These are phyloP conservation scores for Autographa gamma DNA, from an alignment of 2,888 invertebrate species.

Conservation along the genomic window DNA sequence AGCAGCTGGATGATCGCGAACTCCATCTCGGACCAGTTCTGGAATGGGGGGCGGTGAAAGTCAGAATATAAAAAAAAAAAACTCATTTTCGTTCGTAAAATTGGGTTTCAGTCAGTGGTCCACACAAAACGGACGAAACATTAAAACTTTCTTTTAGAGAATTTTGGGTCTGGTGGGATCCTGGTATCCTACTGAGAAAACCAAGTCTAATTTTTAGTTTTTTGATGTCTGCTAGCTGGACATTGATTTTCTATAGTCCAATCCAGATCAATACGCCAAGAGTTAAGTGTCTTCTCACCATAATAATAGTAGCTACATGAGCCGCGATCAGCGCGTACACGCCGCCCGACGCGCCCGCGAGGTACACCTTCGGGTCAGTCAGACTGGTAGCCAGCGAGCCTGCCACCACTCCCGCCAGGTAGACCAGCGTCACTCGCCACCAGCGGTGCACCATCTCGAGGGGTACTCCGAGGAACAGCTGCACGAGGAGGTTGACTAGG, in stretches of 20 bases:
- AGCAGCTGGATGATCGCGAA: conserved; percentile 95
- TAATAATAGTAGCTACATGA: conserved; percentile 96
- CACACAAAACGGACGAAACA: no score
- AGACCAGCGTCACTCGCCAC: conserved; percentile 96
- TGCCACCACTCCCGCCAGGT: conserved; percentile 95
- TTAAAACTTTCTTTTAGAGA: no score
- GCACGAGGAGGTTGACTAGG: conserved; percentile 96
- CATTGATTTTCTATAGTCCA: no score
- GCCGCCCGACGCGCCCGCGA: conserved; percentile 98
- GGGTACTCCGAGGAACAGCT: conserved; percentile 97
- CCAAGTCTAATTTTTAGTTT: no score
- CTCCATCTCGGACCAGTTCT: conserved; percentile 99
- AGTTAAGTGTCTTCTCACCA: conserved; percentile 85
- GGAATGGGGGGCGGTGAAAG: conserved; percentile 61
- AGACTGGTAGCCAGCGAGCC: conserved; percentile 95
- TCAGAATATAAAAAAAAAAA: no score
- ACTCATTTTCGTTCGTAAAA: no score
- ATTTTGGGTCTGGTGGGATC: no score
- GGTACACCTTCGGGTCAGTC: conserved; percentile 93
- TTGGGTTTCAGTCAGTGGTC: no score
- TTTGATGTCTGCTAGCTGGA: no score
- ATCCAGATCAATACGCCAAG: no score
- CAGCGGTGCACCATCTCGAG: conserved; percentile 98
- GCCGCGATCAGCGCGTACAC: conserved; percentile 98
- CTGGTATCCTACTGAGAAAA: no score